Percentiles rank a stretch among this genome's conserved stretches.
These are phyloP conservation scores for Plusia festucae DNA, from an alignment of 2,888 invertebrate species.

Conservation along the genomic window DNA sequence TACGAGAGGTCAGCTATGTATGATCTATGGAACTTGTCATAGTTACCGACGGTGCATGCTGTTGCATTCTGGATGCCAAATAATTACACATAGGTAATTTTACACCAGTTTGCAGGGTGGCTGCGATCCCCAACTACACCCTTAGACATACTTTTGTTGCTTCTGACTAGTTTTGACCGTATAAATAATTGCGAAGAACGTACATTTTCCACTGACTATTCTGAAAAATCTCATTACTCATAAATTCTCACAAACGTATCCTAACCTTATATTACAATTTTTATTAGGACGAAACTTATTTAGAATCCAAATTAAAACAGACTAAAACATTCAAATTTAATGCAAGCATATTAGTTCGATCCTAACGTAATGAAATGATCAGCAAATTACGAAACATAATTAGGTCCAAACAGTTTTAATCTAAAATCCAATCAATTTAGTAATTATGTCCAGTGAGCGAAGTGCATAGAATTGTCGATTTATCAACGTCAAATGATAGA, in stretches of 20 bases:
- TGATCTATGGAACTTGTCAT: conserved; percentile 51
- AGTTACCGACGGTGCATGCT: conserved; percentile 32
- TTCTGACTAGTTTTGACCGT: too few relatives aligned
- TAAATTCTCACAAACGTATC: neutral
- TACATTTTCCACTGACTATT: too few relatives aligned
- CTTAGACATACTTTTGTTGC: too few relatives aligned
- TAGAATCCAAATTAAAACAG: neutral
- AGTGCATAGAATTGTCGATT: neutral
- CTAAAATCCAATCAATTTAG: conserved; percentile 5
- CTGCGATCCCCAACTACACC: too few relatives aligned
- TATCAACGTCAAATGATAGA: conserved; percentile 3
- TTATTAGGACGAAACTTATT: neutral
- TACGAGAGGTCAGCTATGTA: conserved; percentile 59
- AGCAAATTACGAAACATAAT: neutral
- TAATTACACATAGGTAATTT: too few relatives aligned
- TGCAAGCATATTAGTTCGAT: too few relatives aligned
- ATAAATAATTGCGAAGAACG: too few relatives aligned
- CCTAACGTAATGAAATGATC: neutral
- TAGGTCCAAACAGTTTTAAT: conserved; percentile 2
- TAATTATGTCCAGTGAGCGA: conserved; percentile 1
- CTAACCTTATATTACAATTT: neutral
- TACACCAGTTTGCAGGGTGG: too few relatives aligned
- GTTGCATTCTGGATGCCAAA: conserved; percentile 14
- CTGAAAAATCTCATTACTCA: neutral
- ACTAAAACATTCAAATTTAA: neutral